Evolutionary conservation across 2,888 invertebrate genomes (phyloP).

Genomic region (Oeneis ivallda): DNA sequence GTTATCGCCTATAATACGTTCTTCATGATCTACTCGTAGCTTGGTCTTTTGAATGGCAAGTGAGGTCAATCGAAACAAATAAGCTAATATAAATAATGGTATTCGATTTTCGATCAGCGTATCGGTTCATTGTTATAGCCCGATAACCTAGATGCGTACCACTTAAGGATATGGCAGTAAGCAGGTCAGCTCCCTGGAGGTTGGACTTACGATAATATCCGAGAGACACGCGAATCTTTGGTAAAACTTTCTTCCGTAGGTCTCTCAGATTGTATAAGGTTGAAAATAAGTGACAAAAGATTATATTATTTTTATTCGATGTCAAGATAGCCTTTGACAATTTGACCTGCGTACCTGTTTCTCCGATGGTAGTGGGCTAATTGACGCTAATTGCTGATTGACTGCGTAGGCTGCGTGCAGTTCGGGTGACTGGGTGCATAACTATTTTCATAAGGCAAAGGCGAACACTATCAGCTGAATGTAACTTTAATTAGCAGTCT

Average conservation of each 20-base stretch:
- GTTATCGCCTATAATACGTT: not conserved
- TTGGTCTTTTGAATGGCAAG: not conserved
- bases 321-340: too few species aligned
- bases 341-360: too few species aligned
- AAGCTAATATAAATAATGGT: constrained; percentile 13
- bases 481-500: too few species aligned
- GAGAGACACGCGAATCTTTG: constrained; percentile 55
- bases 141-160: constrained; percentile 74
- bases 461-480: too few species aligned
- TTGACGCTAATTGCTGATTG: too few species aligned
- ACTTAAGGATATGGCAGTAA: constrained; percentile 67
- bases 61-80: not conserved
- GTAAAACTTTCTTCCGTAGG: constrained; percentile 16
- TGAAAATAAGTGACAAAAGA: too few species aligned
- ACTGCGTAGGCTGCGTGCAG: too few species aligned
- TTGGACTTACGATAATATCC: constrained; percentile 60
- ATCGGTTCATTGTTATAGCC: constrained; percentile 56
- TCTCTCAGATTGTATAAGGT: too few species aligned
- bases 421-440: too few species aligned
- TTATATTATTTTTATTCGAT: too few species aligned
- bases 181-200: constrained; percentile 72
- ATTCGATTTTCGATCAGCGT: constrained; percentile 49
- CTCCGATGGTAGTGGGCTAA: too few species aligned
- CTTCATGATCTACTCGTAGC: not conserved
- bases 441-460: too few species aligned